Conservation (phyloP, 2,113 vertebrate species). For the Sebastes schlegelii region DNA sequence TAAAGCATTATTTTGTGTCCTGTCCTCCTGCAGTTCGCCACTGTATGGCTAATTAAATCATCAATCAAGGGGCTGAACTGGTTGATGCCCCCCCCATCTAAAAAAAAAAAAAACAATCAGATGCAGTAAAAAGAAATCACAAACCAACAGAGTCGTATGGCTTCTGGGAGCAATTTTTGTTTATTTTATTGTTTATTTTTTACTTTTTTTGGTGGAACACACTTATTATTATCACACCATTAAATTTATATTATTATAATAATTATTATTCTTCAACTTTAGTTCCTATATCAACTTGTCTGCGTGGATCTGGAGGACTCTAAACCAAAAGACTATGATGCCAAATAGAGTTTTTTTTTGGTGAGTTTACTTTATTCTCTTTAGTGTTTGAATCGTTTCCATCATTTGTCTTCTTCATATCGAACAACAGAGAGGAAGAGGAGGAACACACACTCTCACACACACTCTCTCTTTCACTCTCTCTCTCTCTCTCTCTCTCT, state of each 20-base stretch:
- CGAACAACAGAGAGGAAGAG: constrained; percentile 4
- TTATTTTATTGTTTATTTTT: neutral
- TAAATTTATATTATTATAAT: neutral
- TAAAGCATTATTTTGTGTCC: constrained; percentile 82
- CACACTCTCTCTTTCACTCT: neutral
- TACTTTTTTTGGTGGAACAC: neutral
- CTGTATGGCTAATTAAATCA: constrained; percentile 99
- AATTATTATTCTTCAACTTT: neutral
- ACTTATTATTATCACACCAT: neutral
- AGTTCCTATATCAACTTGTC: neutral
- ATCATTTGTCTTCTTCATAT: neutral
- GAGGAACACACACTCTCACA: constrained; percentile 1
- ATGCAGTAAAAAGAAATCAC: constrained; percentile 70
- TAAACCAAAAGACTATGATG: too few species aligned
- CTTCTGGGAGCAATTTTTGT: constrained; percentile 5
- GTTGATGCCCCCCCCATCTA: constrained; percentile 83
- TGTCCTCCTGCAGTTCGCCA: constrained; percentile 87
- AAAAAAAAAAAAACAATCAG: constrained; percentile 85
- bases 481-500: neutral
- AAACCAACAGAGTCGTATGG: neutral
- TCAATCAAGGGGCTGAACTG: constrained; percentile 95
- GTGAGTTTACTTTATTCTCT: constrained; percentile 20
- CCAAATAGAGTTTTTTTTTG: constrained; percentile 4
- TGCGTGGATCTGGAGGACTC: neutral
- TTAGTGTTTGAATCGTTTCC: neutral